Conservation (phyloP, 1,140 invertebrate species). For the Babylonia areolata region DNA sequence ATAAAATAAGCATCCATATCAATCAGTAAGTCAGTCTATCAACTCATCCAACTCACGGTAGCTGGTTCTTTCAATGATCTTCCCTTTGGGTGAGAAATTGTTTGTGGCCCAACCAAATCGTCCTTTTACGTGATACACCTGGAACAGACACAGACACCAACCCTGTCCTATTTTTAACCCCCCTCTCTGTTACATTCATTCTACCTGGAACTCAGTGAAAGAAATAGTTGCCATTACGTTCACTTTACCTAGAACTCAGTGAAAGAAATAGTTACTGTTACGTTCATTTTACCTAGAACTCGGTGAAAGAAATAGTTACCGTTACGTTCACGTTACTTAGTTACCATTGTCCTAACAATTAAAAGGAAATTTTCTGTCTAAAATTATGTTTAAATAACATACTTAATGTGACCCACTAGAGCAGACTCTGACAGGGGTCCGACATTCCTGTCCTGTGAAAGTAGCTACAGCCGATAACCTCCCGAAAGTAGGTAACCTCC, state of each 20-base stretch:
- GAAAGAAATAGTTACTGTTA: not conserved
- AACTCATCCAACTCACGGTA: constrained; percentile 78
- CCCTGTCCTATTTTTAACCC: not conserved
- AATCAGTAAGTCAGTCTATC: too few relatives aligned
- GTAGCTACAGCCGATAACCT: too few relatives aligned
- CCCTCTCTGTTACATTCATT: not conserved
- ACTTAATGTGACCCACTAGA: too few relatives aligned
- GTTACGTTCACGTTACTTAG: not conserved
- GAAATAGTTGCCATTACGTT: not conserved
- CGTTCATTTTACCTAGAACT: not conserved
- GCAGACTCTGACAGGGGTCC: too few relatives aligned
- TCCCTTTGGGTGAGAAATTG: constrained; percentile 84
- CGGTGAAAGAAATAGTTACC: not conserved
- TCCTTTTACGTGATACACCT: constrained; percentile 86
- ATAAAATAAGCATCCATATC: too few relatives aligned
- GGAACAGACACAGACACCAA: not conserved
- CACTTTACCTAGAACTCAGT: not conserved
- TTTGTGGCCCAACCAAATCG: constrained; percentile 87
- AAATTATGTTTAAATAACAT: too few relatives aligned
- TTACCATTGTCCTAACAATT: not conserved
- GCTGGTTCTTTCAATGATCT: constrained; percentile 83
- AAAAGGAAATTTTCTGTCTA: not conserved
- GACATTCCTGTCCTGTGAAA: too few relatives aligned
- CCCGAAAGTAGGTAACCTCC: too few relatives aligned
- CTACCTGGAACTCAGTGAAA: not conserved